Conservation (phyloP, 2,797 vertebrate genomes). For the Rachycentron canadum region DNA sequence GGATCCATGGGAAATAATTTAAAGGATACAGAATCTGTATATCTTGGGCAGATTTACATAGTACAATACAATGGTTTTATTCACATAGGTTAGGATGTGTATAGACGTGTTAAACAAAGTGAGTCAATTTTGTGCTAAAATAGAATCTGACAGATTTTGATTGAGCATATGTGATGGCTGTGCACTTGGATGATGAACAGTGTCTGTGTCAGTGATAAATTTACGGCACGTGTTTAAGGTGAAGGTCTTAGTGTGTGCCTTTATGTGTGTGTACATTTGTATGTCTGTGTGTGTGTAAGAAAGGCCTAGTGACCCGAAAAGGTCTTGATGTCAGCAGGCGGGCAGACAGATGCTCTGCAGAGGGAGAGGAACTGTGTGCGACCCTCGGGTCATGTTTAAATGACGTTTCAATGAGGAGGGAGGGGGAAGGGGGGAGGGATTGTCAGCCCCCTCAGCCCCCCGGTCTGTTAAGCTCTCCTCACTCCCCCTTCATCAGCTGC, state of each 20-base stretch:
- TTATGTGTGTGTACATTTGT: constrained; percentile 16
- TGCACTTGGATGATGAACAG: constrained; percentile 40
- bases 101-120: not conserved
- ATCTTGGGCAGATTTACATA: too few species aligned
- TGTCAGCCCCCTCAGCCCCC: constrained; percentile 1
- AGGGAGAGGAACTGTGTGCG: constrained; percentile 38
- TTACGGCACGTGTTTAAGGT: constrained; percentile 75
- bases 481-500: constrained; percentile 55
- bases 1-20: too few species aligned
- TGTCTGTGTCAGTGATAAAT: constrained; percentile 76
- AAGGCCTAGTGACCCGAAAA: constrained; percentile 71
- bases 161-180: constrained; percentile 4
- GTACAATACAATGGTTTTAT: too few species aligned
- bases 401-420: constrained; percentile 62
- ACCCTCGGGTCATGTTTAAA: constrained; percentile 74
- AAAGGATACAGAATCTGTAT: too few species aligned
- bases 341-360: constrained; percentile 83
- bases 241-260: constrained; percentile 32
- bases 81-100: not conserved
- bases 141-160: not conserved
- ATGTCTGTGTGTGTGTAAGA: constrained; percentile 4
- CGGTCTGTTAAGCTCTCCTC: constrained; percentile 52
- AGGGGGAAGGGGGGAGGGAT: constrained; percentile 58
- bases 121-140: too few species aligned
- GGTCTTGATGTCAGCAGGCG: constrained; percentile 72